A percentile compares a stretch with the other conserved stretches of the same genome.
Conservation (phyloP, 2,888 invertebrate species). For the Caenorhabditis doughertyi region DNA sequence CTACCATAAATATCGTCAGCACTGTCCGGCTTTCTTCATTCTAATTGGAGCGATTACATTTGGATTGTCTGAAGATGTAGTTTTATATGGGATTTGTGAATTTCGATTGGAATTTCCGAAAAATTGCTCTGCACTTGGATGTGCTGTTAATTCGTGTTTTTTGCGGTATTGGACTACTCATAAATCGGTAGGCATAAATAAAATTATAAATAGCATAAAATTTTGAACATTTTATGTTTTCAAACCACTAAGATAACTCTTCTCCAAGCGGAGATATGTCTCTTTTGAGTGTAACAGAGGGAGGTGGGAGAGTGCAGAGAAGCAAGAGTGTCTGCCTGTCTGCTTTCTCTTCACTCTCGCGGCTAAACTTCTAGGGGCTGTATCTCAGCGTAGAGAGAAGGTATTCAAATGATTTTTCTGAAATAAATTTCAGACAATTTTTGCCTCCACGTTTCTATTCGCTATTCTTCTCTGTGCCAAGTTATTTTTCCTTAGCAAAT, state of each 20-base stretch:
- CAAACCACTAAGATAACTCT: too few species aligned
- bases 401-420: too few species aligned
- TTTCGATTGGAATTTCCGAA: slow-evolving; percentile 26
- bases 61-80: slow-evolving; percentile 36
- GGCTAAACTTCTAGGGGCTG: too few species aligned
- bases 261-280: too few species aligned
- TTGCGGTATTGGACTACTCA: slow-evolving; percentile 48
- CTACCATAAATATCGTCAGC: slow-evolving; percentile 24
- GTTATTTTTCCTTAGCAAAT: slow-evolving; percentile 28
- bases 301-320: too few species aligned
- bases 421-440: slow-evolving; percentile 56
- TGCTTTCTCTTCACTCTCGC: too few species aligned
- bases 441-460: slow-evolving; percentile 23
- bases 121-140: slow-evolving; percentile 47
- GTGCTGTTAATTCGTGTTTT: slow-evolving; percentile 50
- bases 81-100: slow-evolving; percentile 41
- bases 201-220: too few species aligned
- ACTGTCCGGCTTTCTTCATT: neutral
- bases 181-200: slow-evolving; percentile 47
- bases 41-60: slow-evolving; percentile 16
- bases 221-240: too few species aligned
- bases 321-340: too few species aligned
- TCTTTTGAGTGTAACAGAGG: too few species aligned
- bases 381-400: too few species aligned
- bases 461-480: slow-evolving; percentile 22